Evolutionary conservation across 1,140 invertebrate genomes (phyloP), one percentile per base, ranked within the genome.

Genomic region (Trypoxylus dichotomus): DNA sequence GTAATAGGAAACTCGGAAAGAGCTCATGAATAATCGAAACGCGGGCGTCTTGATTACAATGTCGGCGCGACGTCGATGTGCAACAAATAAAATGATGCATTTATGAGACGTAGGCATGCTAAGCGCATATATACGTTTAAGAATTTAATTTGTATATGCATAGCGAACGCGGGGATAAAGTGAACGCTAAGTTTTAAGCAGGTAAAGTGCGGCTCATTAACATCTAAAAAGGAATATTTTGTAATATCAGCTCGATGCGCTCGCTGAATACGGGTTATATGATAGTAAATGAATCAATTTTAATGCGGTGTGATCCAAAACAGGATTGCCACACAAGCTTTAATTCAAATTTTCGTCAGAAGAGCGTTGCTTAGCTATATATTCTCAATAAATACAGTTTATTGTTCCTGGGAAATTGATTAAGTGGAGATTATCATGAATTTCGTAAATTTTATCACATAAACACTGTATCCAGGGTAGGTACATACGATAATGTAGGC

Each of bases 11-110:
- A 54, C 47, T 54, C 47, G 47, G 47, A 54, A 54, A 19, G 47
- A 54, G 47, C 47, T 54, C 47, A 54, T 54, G 47, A 54, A 54
- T 54, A 54, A 54, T 54, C 47, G 47, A 54, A 15, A 19, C 13
- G 47, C 47, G 47, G 47, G 15, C 47, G 47, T 54, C 47, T 54
- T 54, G 47, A 54, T 54, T 54, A 54, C 47, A 54, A 54, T 5
- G 15, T 54, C 19, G 47, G 47, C 19, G 19, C 47, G 3, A 19
- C 47, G 47, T 54, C 47, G 47, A 54, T 19, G 47, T 54, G 47
- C 47, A 54, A 54, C 47, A 54, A 54, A 54, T 54, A 54, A 54
- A 54, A 54, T 54, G 47, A 54, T 54, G 19, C 47, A 54, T 54
- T 54, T 54, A 54, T 54, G 47, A 54, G 3, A 54, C 19, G 15